Evolutionary conservation across 2,888 invertebrate genomes (phyloP).

Genomic region (Synergus japonicus): DNA sequence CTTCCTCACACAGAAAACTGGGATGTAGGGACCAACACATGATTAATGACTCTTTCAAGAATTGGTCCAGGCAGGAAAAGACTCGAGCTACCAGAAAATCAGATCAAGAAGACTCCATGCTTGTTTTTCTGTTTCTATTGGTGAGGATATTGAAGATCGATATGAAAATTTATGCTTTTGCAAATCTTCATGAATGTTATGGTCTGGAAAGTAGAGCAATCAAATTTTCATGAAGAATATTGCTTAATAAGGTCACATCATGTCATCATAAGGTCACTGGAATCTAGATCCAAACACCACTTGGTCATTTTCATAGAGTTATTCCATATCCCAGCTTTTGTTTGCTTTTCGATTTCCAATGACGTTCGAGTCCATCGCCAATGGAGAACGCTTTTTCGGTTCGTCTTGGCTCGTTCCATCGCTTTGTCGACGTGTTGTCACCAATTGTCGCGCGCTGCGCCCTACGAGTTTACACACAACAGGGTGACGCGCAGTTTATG

Average conservation of each 20-base stretch:
- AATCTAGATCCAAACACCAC: not conserved
- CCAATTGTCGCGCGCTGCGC: constrained; percentile 71
- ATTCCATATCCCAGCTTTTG: not conserved
- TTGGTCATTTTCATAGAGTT: not conserved
- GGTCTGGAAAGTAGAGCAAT: no score
- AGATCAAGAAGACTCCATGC: not conserved
- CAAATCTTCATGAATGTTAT: no score
- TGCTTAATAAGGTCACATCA: no score
- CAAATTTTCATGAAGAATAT: not conserved
- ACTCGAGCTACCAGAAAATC: constrained; percentile 49
- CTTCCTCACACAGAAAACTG: constrained; percentile 44
- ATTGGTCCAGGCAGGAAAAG: constrained; percentile 56
- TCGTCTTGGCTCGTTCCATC: constrained; percentile 57
- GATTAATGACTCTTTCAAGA: constrained; percentile 70
- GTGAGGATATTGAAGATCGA: not conserved
- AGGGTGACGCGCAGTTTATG: constrained; percentile 72
- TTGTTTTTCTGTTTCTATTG: not conserved
- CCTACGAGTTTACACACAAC: constrained; percentile 75
- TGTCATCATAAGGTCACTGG: no score
- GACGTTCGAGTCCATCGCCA: constrained; percentile 55
- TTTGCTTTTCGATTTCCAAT: not conserved
- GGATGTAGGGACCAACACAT: constrained; percentile 60
- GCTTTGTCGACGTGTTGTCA: constrained; percentile 71
- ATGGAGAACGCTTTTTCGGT: constrained; percentile 52
- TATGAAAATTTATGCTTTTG: no score